Percentiles rank a stretch among this genome's conserved stretches.
These are phyloP conservation scores for Crenuchus spilurus DNA, from an alignment of 2,797 vertebrate genomes.

Conservation along the genomic window DNA sequence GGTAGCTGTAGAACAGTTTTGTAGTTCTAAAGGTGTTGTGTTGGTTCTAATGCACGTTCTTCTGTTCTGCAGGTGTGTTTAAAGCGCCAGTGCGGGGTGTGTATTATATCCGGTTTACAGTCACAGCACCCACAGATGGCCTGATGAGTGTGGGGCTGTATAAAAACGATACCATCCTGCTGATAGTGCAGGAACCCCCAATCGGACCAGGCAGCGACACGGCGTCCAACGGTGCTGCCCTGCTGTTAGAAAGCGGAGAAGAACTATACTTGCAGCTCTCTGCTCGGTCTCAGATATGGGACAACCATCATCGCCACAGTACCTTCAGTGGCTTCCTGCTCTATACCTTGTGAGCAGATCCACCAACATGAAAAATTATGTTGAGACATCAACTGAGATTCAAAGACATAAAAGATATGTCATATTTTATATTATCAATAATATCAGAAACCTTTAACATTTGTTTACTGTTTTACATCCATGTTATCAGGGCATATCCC, in stretches of 20 bases:
- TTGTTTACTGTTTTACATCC: too few relatives aligned
- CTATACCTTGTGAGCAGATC: conserved; percentile 55
- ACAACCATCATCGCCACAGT: conserved; percentile 69
- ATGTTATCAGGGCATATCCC: too few relatives aligned
- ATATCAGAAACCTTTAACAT: too few relatives aligned
- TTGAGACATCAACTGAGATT: too few relatives aligned
- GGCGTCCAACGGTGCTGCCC: conserved; percentile 63
- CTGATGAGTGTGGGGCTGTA: conserved; percentile 60
- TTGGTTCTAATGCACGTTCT: too few relatives aligned
- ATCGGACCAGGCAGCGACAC: conserved; percentile 64
- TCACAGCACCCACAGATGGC: conserved; percentile 55
- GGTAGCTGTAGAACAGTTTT: too few relatives aligned
- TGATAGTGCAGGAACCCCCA: conserved; percentile 58
- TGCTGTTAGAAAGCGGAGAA: conserved; percentile 63
- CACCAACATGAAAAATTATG: too few relatives aligned
- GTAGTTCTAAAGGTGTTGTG: too few relatives aligned
- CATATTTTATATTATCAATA: too few relatives aligned
- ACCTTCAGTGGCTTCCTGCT: conserved; percentile 67
- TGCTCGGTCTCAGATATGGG: conserved; percentile 66
- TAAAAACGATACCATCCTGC: conserved; percentile 28
- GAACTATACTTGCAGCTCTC: conserved; percentile 51
- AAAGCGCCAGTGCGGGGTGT: conserved; percentile 59
- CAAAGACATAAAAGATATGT: too few relatives aligned
- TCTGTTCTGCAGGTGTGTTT: conserved; percentile 57
- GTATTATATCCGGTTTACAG: conserved; percentile 63